These are phyloP conservation scores for Napeogenes sylphis DNA, from an alignment of 2,888 invertebrate genomes.

Conservation along the genomic window DNA sequence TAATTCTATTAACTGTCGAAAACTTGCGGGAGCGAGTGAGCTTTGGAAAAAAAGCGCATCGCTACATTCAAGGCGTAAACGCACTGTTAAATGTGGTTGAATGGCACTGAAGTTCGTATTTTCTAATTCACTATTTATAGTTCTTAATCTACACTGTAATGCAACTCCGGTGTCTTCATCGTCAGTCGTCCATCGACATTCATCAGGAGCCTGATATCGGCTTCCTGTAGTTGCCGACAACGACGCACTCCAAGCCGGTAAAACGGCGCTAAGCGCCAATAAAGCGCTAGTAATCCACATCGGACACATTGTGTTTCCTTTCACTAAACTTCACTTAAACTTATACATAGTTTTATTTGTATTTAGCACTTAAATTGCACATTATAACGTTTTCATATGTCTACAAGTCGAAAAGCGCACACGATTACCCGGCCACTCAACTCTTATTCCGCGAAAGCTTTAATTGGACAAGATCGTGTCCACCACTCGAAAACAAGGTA, in stretches of 20 bases:
- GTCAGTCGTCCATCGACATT: slow-evolving; percentile 87
- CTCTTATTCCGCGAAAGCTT: slow-evolving; percentile 74
- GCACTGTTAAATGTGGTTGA: slow-evolving; percentile 87
- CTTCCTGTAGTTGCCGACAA: slow-evolving; percentile 73
- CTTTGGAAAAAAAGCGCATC: slow-evolving; percentile 89
- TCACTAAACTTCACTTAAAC: slow-evolving; percentile 61
- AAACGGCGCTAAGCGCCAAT: slow-evolving; percentile 63
- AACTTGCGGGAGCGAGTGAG: slow-evolving; percentile 86
- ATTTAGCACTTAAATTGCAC: slow-evolving; percentile 62
- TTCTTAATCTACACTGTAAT: slow-evolving; percentile 84
- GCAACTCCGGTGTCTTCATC: slow-evolving; percentile 82
- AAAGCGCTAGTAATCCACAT: slow-evolving; percentile 62
- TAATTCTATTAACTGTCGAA: slow-evolving; percentile 85
- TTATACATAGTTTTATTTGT: slow-evolving; percentile 67
- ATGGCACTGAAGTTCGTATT: slow-evolving; percentile 90
- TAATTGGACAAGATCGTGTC: slow-evolving; percentile 74
- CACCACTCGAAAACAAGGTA: slow-evolving; percentile 47
- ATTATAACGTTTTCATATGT: slow-evolving; percentile 57
- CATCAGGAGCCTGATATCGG: slow-evolving; percentile 88
- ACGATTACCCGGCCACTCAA: slow-evolving; percentile 73
- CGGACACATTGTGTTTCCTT: slow-evolving; percentile 61
- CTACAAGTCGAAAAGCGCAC: slow-evolving; percentile 55
- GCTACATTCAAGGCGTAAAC: slow-evolving; percentile 86
- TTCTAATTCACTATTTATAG: slow-evolving; percentile 89
- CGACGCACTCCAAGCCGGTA: slow-evolving; percentile 66